Evolutionary conservation across 2,113 vertebrate genomes (phyloP), one percentile per base, ranked within the genome.

Genomic region (Chlamydotis undulata): DNA sequence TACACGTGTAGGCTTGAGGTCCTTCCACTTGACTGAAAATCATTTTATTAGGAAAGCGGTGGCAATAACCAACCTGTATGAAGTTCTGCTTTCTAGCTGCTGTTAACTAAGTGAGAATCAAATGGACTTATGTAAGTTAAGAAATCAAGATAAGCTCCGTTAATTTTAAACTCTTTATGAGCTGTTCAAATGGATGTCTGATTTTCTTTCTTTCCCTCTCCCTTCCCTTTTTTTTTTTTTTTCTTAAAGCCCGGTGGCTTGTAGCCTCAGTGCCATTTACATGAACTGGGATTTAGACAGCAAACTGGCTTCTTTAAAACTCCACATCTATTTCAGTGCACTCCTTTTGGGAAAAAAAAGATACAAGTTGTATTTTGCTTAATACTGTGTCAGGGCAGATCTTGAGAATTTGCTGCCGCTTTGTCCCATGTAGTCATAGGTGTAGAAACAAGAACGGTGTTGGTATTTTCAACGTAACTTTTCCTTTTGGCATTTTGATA

Each of bases 121-220:
- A 91, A 83, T 93, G 69, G 50, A 87, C 81, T 95, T 96, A 96
- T 93, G 93, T 96, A 97, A 96, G 96, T 96, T 15, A 89, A 94
- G 84, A 96, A 96, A 94, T 96, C 61, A 67, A 96, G 95, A 91
- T 96, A 93, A 97, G 93, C 87, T 41, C 74, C 0, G 6, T 87
- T 96, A 94, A 96, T 97, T 97, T 96, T 43, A 82, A 96, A 84
- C 70, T 87, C 93, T 89, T 95, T 92, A 76, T 91, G 81, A 87
- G 87, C 84, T 94, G 63, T 94, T 96, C 77, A 85, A 76, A 50
- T 91, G 89, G 26, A 64, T 82, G 87, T 49, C 89, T 94, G 80
- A 89, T 91, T 90, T 94, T 22, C 57, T 73, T 67, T 52, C 39
- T 70, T 45, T 60, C 18, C 57, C 6, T 53, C 4, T 2, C 4